Evolutionary conservation across 2,797 vertebrate genomes (phyloP).

Genomic region (Lepidocolaptes lacrymiger): DNA sequence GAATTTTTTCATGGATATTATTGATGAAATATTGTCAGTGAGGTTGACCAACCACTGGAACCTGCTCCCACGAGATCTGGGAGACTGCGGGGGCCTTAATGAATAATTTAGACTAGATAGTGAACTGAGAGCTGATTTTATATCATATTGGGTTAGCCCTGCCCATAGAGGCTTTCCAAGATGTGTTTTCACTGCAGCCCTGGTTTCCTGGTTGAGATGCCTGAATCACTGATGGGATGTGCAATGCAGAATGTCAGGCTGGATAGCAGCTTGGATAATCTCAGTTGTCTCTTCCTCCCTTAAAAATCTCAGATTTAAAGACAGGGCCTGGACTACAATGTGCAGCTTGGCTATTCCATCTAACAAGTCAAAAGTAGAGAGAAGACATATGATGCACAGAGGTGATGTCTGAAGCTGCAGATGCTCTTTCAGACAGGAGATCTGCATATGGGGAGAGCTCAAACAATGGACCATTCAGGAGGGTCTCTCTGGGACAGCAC

Average conservation of each 20-base stretch:
- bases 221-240: neutral
- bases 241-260: neutral
- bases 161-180: neutral
- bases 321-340: neutral
- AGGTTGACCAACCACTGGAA: neutral
- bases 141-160: neutral
- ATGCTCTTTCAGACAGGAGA: constrained; percentile 65
- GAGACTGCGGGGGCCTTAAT: neutral
- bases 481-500: constrained; percentile 16
- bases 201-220: neutral
- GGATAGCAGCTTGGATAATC: neutral
- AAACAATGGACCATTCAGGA: constrained; percentile 54
- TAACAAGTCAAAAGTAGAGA: neutral
- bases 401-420: constrained; percentile 9
- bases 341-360: neutral
- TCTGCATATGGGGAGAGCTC: neutral
- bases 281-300: neutral
- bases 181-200: neutral
- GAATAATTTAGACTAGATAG: neutral
- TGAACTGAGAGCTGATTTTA: neutral
- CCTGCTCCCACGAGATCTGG: neutral
- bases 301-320: neutral
- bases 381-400: neutral
- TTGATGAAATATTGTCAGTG: neutral
- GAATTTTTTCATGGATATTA: neutral